Evolutionary conservation across 1,140 invertebrate species (phyloP), one percentile per base, ranked within the genome.

Genomic region (Potamilus streckersoni): DNA sequence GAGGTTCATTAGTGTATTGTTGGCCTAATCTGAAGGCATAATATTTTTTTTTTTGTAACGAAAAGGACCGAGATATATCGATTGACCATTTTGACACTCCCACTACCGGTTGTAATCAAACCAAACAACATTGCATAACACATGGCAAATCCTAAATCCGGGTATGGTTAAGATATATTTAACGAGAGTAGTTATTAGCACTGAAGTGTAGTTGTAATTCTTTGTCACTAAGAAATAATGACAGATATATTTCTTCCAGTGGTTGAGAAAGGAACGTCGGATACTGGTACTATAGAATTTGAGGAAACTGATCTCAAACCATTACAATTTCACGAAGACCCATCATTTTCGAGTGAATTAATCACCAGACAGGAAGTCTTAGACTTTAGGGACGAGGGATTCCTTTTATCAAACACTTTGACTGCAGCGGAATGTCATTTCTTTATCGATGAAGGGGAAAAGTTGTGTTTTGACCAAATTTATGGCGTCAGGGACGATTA

Each of bases 351-450:
- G 14, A 58, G 49, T 27, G 31, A 69, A 11, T n/a, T 62, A 13
- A 55, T 84, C 3, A 63, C n/a, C 16, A 72, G 72, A 60, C 64
- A 60, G 12, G 82, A 86, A 17, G 82, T 86, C 13, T 66, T 80
- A 16, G 83, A 86, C 70, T 86, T 85, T 77, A 80, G 82, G 23
- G 74, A 84, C 69, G 80, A 85, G 77, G 85, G 84, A 66, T 86
- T 86, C 74, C 69, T 86, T 15, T 70, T 86, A 60, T 61, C 83
- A 20, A 76, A 82, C 59, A 49, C 83, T 20, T 71, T 87, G 49
- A 76, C 79, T n/a, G 0, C n/a, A 23, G 31, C 73, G 15, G 84
- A 86, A 69, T 84, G 82, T 79, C 16, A 79, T 31, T 69, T 63
- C 61, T 80, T 82, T 23, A 84, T 85, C 64, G n/a, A 78, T 5